Evolutionary conservation across 2,113 vertebrate species (phyloP).

Genomic region (Brachyhypopomus occidentalis): DNA sequence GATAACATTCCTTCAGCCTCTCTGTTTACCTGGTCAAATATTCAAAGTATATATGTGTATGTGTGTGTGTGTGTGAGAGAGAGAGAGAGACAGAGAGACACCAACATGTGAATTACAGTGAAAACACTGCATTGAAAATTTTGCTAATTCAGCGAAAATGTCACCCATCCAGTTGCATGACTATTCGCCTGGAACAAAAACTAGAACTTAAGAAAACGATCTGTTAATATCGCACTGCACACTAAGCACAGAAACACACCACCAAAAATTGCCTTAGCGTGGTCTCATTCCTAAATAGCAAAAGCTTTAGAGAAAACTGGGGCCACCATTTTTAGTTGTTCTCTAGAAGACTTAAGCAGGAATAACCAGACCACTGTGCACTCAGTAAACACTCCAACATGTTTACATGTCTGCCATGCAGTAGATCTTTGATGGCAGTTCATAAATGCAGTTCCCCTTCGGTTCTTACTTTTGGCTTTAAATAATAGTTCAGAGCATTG

Average conservation of each 20-base stretch:
- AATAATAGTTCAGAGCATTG: too few species aligned
- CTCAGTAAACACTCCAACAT: neutral
- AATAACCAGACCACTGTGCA: neutral
- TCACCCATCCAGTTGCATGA: neutral
- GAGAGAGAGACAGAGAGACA: neutral
- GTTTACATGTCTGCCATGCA: neutral
- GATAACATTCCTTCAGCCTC: constrained; percentile 3
- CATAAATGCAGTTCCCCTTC: too few species aligned
- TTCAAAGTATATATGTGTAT: neutral
- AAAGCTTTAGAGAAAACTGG: constrained; percentile 1
- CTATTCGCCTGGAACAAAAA: neutral
- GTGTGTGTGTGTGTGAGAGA: constrained; percentile 10
- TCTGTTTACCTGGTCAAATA: constrained; percentile 4
- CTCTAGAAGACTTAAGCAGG: neutral
- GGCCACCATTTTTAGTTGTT: constrained; percentile 21
- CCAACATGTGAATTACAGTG: too few species aligned
- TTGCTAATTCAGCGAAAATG: neutral
- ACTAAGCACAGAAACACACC: neutral
- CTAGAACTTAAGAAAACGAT: neutral
- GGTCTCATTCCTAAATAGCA: neutral
- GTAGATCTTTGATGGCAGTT: too few species aligned
- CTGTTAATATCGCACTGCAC: neutral
- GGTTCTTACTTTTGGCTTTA: too few species aligned
- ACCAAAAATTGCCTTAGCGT: neutral
- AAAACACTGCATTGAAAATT: neutral